Evolutionary conservation across 2,797 vertebrate genomes (phyloP).

Genomic region (Heteromormyrus szaboi): DNA sequence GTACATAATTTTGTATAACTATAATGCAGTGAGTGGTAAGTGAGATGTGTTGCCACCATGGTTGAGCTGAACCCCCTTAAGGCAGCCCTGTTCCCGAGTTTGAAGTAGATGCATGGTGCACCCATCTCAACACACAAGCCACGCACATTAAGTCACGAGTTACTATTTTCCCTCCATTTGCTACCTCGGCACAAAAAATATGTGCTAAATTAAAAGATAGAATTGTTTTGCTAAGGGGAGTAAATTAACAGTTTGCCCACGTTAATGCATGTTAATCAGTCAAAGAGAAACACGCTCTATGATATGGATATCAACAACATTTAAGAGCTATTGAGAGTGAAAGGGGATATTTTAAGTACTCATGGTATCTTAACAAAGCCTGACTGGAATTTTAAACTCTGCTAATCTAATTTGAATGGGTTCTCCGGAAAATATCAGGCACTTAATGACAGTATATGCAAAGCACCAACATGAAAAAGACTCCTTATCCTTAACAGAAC

Average conservation of each 20-base stretch:
- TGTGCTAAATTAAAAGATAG: constrained; percentile 3
- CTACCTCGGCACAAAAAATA: background rate
- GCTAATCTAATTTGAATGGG: constrained; percentile 12
- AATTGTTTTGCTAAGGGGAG: background rate
- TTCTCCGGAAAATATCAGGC: background rate
- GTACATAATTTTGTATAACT: background rate
- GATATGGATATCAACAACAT: constrained; percentile 11
- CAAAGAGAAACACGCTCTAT: background rate
- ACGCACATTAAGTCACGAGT: background rate
- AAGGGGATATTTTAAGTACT: constrained; percentile 17
- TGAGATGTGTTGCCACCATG: background rate
- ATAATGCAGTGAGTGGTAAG: background rate
- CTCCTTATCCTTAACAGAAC: background rate
- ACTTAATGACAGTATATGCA: background rate
- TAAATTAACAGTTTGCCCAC: constrained; percentile 1
- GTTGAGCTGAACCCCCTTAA: background rate
- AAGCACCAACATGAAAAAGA: background rate
- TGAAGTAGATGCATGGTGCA: background rate
- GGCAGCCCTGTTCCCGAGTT: background rate
- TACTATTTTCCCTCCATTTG: background rate
- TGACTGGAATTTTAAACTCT: background rate
- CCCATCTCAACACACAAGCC: background rate
- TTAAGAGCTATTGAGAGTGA: constrained; percentile 12
- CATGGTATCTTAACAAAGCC: constrained; percentile 16
- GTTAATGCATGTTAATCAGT: constrained; percentile 7